Evolutionary conservation across 2,888 invertebrate species (phyloP).

Genomic region (Melolontha melolontha): DNA sequence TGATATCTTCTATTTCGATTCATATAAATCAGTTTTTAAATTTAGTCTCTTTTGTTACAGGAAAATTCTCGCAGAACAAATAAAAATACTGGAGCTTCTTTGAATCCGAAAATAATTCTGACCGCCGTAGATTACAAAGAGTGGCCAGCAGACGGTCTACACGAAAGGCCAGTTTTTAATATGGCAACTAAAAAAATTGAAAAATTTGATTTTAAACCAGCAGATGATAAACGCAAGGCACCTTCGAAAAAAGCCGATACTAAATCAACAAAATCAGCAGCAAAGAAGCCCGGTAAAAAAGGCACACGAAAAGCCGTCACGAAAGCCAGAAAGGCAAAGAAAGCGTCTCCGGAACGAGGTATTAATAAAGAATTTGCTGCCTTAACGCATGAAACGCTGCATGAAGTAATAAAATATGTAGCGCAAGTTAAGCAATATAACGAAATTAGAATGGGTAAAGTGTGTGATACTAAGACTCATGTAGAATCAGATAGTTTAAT

Average conservation of each 20-base stretch:
- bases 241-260: slow-evolving; percentile 1
- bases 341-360: slow-evolving; percentile 48
- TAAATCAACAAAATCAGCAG: slow-evolving; percentile 2
- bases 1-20: neutral
- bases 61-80: slow-evolving; percentile 46
- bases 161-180: slow-evolving; percentile 61
- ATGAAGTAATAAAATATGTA: slow-evolving; percentile 48
- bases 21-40: neutral
- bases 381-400: slow-evolving; percentile 53
- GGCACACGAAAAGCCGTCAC: slow-evolving; percentile 45
- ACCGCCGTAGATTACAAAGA: slow-evolving; percentile 49
- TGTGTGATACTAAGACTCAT: neutral
- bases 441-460: slow-evolving; percentile 23
- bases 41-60: slow-evolving; percentile 1
- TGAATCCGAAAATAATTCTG: slow-evolving; percentile 49
- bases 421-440: slow-evolving; percentile 45
- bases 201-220: slow-evolving; percentile 52
- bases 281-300: slow-evolving; percentile 35
- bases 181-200: slow-evolving; percentile 57
- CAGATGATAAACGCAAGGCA: slow-evolving; percentile 40
- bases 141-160: slow-evolving; percentile 57
- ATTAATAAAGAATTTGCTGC: slow-evolving; percentile 50
- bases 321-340: slow-evolving; percentile 46
- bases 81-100: slow-evolving; percentile 49
- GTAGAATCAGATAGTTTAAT: slow-evolving; percentile 21